phyloP scores from a whole-genome alignment of 2,797 vertebrate species.

The Manis pentadactyla region DNA sequence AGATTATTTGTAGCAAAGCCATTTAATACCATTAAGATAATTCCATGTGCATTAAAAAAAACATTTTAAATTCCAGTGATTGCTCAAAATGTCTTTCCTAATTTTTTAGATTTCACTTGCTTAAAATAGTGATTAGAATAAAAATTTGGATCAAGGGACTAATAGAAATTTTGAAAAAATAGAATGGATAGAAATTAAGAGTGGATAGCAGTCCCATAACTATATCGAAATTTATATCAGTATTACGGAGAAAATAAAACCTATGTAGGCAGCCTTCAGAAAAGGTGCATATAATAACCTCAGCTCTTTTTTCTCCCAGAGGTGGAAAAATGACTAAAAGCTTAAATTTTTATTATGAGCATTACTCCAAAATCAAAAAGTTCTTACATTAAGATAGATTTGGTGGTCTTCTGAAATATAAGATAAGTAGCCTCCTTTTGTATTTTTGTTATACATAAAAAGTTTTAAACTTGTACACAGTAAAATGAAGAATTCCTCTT shows the following conservation, averaged over 20 bases:
- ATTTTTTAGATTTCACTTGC: constrained; percentile 26
- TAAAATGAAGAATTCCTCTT: not conserved
- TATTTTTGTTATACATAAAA: not conserved
- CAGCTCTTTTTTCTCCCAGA: not conserved
- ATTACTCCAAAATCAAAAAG: not conserved
- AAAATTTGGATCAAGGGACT: constrained; percentile 11
- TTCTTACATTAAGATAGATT: not conserved
- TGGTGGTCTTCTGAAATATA: not conserved
- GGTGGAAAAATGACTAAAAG: not conserved
- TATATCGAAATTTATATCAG: not conserved
- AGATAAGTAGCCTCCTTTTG: not conserved
- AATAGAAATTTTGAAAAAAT: constrained; percentile 54
- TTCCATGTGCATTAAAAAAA: constrained; percentile 38
- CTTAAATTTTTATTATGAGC: constrained; percentile 17
- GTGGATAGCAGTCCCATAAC: not conserved
- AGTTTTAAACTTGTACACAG: not conserved
- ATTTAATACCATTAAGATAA: constrained; percentile 70
- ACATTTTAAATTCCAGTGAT: constrained; percentile 38
- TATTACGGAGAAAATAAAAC: not conserved
- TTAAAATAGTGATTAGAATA: constrained; percentile 54
- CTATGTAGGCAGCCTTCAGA: not conserved
- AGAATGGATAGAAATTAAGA: constrained; percentile 18
- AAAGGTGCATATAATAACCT: not conserved
- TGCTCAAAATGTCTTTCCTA: constrained; percentile 62
- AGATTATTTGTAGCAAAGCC: constrained; percentile 69